Evolutionary conservation across 2,888 invertebrate species (phyloP).

Genomic region (Clanis bilineata): DNA sequence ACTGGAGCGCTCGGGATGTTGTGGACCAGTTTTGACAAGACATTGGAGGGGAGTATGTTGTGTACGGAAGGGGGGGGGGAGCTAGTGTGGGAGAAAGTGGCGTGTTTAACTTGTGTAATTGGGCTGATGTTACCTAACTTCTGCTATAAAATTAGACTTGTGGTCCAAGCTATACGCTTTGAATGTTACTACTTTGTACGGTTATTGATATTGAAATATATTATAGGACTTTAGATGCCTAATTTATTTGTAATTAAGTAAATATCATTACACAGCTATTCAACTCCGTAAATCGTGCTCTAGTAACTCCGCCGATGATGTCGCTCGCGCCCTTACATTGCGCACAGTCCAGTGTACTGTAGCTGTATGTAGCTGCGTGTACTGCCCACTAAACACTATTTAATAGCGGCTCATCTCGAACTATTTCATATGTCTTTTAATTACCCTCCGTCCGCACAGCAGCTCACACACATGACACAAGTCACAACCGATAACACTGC

Average conservation of each 20-base stretch:
- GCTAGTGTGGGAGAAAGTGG: conserved; percentile 49
- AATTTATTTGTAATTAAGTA: not conserved
- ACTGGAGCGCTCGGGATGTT: not conserved
- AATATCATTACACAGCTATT: too few relatives aligned
- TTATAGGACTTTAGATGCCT: too few relatives aligned
- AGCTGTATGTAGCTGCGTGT: not conserved
- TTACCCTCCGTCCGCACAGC: not conserved
- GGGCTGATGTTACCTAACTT: conserved; percentile 45
- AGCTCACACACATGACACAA: not conserved
- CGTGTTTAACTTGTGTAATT: conserved; percentile 53
- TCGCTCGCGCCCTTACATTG: not conserved
- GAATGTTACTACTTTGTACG: too few relatives aligned
- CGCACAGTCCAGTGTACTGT: not conserved
- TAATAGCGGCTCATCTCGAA: conserved; percentile 38
- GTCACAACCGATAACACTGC: not conserved
- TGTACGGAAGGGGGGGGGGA: not conserved
- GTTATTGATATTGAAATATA: not conserved
- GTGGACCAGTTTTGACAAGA: not conserved
- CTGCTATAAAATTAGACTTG: conserved; percentile 23
- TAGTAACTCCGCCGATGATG: not conserved
- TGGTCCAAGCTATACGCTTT: not conserved
- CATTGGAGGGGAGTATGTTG: not conserved
- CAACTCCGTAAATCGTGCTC: too few relatives aligned
- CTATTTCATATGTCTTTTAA: conserved; percentile 13
- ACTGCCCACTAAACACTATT: conserved; percentile 41